Evolutionary conservation across 2,113 vertebrate genomes (phyloP), one percentile per base, ranked within the genome.

Genomic region (Apaloderma vittatum): DNA sequence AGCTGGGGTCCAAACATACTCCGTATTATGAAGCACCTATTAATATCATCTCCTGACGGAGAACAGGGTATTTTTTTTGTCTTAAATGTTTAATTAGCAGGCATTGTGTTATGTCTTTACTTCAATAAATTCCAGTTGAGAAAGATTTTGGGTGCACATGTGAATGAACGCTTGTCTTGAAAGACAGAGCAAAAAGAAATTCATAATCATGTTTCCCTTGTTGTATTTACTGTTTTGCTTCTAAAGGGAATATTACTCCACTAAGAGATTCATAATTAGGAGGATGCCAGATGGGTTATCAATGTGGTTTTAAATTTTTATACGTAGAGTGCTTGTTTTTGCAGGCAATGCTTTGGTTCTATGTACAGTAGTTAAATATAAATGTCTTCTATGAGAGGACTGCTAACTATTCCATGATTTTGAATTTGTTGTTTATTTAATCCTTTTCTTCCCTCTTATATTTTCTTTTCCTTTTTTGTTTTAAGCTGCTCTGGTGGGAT

Each of bases 301-400:
- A 97, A 98, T 98, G 97, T 97, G 97, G 97, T 97, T 98, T 98
- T 97, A 98, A 98, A 98, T 97, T 98, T 98, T 98, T 97, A 98
- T 97, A 97, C 12, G 61, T 93, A 96, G 92, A 97, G 96, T 82
- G 83, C 93, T 95, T 96, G 73, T 86, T 97, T 93, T 97, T 96
- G 55, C 74, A 92, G 83, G 67, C 91, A 82, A 84, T 91, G 91
- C 75, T 97, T 95, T 93, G 76, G 94, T 94, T 97, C 54, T 32
- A 7, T 58, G 71, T 80, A 95, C 80, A 81, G 73, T 86, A 95
- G 94, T 98, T 96, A 96, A 97, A 97, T 93, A 96, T 90, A 96
- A 98, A 94, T 93, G 81, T 79, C 46, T 91, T 97, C 66, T 85
- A 80, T 92, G 92, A 84, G 80, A 59, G 30, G 37, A 91, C 77